Evolutionary conservation across 1,140 invertebrate species (phyloP).

Genomic region (Trichonephila clavipes): DNA sequence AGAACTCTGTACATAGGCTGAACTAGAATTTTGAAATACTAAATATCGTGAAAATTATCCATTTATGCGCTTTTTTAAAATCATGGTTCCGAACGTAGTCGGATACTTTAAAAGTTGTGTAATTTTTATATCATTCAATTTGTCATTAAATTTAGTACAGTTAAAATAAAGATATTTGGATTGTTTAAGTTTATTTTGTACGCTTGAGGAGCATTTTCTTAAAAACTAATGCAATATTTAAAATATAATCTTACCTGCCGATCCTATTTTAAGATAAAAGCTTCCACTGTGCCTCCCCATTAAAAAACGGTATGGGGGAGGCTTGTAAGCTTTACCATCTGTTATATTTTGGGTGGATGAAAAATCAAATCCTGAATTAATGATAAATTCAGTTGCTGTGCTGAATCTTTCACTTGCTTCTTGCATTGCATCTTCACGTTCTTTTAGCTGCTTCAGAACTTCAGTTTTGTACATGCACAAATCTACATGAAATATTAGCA

Average conservation of each 20-base stretch:
- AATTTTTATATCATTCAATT: no score
- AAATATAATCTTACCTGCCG: slow-evolving; percentile 83
- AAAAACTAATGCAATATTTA: no score
- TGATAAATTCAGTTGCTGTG: slow-evolving; percentile 77
- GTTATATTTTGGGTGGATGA: slow-evolving; percentile 79
- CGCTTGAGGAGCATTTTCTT: no score
- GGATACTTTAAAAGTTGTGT: no score
- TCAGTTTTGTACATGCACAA: slow-evolving; percentile 77
- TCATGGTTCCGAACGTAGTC: no score
- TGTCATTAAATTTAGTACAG: no score
- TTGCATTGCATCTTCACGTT: slow-evolving; percentile 61
- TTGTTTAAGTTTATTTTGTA: no score
- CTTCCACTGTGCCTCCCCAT: slow-evolving; percentile 85
- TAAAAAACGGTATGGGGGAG: slow-evolving; percentile 79
- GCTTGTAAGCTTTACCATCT: slow-evolving; percentile 77
- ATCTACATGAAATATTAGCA: slow-evolving; percentile 78
- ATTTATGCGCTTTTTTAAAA: no score
- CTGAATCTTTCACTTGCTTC: slow-evolving; percentile 59
- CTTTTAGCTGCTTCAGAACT: slow-evolving; percentile 76
- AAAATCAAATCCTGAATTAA: slow-evolving; percentile 66
- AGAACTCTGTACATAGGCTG: no score
- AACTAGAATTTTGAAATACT: no score
- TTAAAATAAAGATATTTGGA: no score
- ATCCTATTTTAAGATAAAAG: slow-evolving; percentile 88
- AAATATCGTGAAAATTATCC: no score